phyloP scores from a whole-genome alignment of 2,113 vertebrate genomes.

The Parus major region DNA sequence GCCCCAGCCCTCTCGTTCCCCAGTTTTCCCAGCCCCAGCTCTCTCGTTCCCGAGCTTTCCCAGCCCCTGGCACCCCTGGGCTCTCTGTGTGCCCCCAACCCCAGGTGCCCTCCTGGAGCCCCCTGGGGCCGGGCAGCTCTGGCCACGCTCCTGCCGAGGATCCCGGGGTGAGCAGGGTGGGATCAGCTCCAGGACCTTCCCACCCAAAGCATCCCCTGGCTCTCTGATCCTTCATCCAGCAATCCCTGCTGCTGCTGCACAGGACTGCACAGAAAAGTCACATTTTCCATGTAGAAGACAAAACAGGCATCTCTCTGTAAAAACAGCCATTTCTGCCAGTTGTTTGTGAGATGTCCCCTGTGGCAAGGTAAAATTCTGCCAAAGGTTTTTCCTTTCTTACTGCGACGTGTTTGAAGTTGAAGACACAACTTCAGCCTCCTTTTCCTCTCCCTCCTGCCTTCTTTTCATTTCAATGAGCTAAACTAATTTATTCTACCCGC shows the following conservation, averaged over 20 bases:
- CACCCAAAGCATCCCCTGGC: neutral
- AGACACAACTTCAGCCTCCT: neutral
- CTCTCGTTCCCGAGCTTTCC: no score
- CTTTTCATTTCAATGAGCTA: neutral
- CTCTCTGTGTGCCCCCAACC: no score
- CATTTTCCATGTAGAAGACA: rapidly evolving
- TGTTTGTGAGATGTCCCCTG: neutral
- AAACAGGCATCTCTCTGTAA: neutral
- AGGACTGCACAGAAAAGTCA: rapidly evolving
- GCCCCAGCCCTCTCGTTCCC: no score
- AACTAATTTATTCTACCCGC: neutral
- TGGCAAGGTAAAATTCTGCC: neutral
- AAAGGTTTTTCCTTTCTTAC: neutral
- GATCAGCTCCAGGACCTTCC: neutral
- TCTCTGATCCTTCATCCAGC: neutral
- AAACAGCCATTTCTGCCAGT: rapidly evolving
- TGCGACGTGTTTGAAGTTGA: rapidly evolving
- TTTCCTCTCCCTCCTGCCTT: neutral
- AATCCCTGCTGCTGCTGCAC: neutral
- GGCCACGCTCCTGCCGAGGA: neutral
- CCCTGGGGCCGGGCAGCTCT: no score
- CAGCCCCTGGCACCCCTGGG: no score
- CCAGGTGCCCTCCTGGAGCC: no score
- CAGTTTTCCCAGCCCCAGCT: no score
- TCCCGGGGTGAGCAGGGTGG: rapidly evolving